Base-by-base conservation (phyloP, 2,888 invertebrate species). In the Hirudinaria manillensis region DNA sequence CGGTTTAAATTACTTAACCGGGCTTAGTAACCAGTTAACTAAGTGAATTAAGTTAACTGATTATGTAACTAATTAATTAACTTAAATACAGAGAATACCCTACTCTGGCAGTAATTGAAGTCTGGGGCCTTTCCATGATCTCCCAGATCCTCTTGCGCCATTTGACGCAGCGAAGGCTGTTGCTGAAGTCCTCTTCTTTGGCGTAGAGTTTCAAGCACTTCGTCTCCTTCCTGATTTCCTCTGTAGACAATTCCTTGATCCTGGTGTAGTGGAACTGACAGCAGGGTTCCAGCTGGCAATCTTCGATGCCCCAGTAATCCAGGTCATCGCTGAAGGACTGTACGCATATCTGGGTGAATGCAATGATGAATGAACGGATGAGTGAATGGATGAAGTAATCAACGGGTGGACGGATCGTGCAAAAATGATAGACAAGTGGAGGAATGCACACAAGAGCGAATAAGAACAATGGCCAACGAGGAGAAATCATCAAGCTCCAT, bases 181-280 rank as follows among this genome's bases (percentile, higher is more conserved):
- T 24, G 4, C 55, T 32, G 71, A 77, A 77, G 10, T 29, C 21
- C 27, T 77, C 76, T 29, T 67, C 73, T n/a, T 34, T 36, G 24
- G 56, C 73, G 24, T 21, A 34, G 27, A 32, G 34, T n/a, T 73
- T 32, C 24, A 73, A 36, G n/a, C 70, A 70, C 13, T 67, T 36
- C 29, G 70, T 66, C 72, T 74, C 75, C 45, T 77, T 77, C 27
- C 68, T 61, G 10, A 76, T 45, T 61, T 77, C 77, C 29, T 77
- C 75, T 1, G 29, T 56, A 21, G 74, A 55, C 10, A 56, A 94
- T 86, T 98, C 97, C 85, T 97, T 97, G 80, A 94, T 89, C 87
- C 97, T 97, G 86, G 97, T 95, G 87, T 96, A 97, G 86, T 95
- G 95, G 88, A 97, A 96, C 87, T 98, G 97, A 86, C 97, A 98